Evolutionary conservation across 2,113 vertebrate genomes (phyloP), one percentile per base, ranked within the genome.

Genomic region (Climacteris rufus): DNA sequence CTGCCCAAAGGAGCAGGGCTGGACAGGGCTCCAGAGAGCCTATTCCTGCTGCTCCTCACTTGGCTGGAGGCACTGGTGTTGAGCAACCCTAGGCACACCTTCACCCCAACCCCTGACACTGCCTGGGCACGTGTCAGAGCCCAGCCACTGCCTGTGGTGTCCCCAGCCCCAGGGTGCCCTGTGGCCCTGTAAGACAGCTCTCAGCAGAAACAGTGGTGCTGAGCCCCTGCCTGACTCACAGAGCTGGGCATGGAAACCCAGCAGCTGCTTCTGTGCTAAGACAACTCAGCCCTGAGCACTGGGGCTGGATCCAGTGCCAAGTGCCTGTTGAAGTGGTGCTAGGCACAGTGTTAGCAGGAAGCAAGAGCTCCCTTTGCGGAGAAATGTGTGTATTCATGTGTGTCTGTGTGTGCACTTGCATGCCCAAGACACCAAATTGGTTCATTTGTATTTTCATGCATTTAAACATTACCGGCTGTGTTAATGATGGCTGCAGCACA

Each of bases 361-460:
- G 39, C 13, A 2, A 39, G 54, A 74, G 27, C 69, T 87, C 37
- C 70, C 75, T 83, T 57, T 79, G 88, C 57, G 47, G 40, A 21
- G 88, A 78, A 83, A 35, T 30, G 24, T 49, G 42, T 24, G 60
- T 18, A 23, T 81, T 50, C 44, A 3, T 17, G 53, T 82, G 77
- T 49, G 53, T 50, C 60, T 75, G 22, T 37, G 39, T 14, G 35
- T 39, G 79, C 53, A 42, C 52, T 64, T 64, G 71, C 75, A 74
- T 40, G 56, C n/a, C n/a, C 44, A 87, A 71, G 33, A 60, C 49
- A 60, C 71, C 45, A 93, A 74, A 92, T 6, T 9, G 19, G n/a
- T 90, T 94, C 37, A 22, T 93, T 93, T 94, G 15, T 89, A 53
- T 83, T 93, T 94, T 86, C 82, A 75, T 69, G 68, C 64, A 90